These are phyloP conservation scores for Aporrectodea caliginosa DNA, from an alignment of 1,140 invertebrate genomes.

Conservation along the genomic window DNA sequence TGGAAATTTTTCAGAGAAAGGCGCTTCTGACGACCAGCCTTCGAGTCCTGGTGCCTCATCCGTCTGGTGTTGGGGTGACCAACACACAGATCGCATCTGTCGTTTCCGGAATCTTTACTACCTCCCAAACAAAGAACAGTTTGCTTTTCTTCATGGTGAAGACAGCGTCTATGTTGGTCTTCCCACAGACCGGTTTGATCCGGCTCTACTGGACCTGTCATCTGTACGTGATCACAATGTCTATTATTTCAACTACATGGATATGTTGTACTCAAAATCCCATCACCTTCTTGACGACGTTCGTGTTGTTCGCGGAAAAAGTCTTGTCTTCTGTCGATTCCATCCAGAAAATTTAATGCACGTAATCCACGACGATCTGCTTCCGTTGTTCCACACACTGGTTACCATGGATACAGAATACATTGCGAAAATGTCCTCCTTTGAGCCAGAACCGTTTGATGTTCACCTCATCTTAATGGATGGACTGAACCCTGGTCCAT, in stretches of 20 bases:
- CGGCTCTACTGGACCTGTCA: conserved; percentile 47
- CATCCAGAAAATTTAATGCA: conserved; percentile 63
- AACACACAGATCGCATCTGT: conserved; percentile 43
- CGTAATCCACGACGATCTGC: conserved; percentile 61
- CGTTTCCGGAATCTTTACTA: conserved; percentile 55
- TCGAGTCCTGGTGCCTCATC: no score
- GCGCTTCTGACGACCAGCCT: no score
- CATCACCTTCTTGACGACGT: conserved; percentile 23
- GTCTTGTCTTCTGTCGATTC: conserved; percentile 54
- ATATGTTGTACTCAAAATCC: conserved; percentile 40
- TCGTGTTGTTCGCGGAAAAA: conserved; percentile 34
- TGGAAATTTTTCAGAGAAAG: no score
- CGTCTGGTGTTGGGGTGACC: conserved; percentile 42
- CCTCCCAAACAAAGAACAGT: conserved; percentile 41
- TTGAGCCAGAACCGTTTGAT: conserved; percentile 27
- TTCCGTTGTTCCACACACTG: conserved; percentile 57
- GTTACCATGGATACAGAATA: not conserved
- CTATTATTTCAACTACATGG: conserved; percentile 43
- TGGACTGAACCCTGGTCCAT: conserved; percentile 36
- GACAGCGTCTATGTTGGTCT: conserved; percentile 39
- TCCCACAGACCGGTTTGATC: conserved; percentile 35
- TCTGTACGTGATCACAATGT: conserved; percentile 52
- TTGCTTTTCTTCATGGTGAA: conserved; percentile 47
- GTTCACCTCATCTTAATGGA: conserved; percentile 44
- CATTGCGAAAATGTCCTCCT: not conserved